A percentile compares a stretch with the other conserved stretches of the same genome.
phyloP scores from a whole-genome alignment of 1,140 invertebrate genomes.

The Mya arenaria region DNA sequence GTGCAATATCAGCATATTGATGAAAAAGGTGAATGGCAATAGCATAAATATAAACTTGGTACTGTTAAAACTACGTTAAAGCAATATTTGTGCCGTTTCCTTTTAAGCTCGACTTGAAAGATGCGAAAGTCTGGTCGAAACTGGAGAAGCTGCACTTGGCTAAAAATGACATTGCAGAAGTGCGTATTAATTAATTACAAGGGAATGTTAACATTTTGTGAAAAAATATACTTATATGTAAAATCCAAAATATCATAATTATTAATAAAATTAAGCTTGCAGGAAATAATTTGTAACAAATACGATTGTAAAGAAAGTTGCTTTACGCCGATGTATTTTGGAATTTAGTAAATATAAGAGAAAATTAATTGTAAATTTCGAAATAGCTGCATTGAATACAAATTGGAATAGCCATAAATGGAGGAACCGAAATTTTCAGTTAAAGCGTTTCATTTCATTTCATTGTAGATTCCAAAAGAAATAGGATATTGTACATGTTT shows the following conservation, averaged over 20 bases:
- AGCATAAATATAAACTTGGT: no score
- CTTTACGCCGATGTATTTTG: not conserved
- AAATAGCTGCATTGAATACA: not conserved
- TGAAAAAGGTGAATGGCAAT: no score
- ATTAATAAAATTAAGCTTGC: not conserved
- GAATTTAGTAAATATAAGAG: not conserved
- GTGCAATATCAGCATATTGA: no score
- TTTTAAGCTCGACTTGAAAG: slow-evolving; percentile 73
- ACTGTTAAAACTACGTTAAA: no score
- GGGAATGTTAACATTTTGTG: not conserved
- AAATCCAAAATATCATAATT: not conserved
- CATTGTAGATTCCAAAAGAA: slow-evolving; percentile 71
- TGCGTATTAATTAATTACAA: slow-evolving; percentile 23
- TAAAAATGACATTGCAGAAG: slow-evolving; percentile 70
- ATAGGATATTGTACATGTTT: slow-evolving; percentile 73
- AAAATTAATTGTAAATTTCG: not conserved
- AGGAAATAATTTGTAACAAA: not conserved
- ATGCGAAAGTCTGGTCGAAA: slow-evolving; percentile 70
- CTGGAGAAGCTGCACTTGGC: slow-evolving; percentile 72
- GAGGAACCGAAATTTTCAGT: not conserved
- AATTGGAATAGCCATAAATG: not conserved
- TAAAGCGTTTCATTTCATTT: not conserved
- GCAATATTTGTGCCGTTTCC: no score
- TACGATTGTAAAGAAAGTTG: not conserved
- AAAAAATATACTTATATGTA: not conserved